Evolutionary conservation across 2,113 vertebrate species (phyloP), one percentile per base, ranked within the genome.

Genomic region (Turdus rufiventris): DNA sequence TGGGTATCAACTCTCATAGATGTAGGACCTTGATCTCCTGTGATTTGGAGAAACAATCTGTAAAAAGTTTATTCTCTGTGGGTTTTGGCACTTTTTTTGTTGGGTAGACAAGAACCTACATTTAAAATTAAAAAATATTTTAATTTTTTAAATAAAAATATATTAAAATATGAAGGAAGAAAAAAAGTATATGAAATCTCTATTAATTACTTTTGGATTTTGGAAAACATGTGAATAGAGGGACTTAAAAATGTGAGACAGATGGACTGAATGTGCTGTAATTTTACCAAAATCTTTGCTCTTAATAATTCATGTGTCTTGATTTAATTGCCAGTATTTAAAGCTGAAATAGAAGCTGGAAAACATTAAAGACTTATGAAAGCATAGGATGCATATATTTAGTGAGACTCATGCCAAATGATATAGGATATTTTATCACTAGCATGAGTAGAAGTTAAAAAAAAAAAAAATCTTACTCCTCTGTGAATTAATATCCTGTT

Each of bases 391-490:
- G 6, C 38, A 84, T 61, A 47, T 87, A 61, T 83, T 68, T 93
- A 77, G 78, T 66, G 34, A 91, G 26, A 12, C 9, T 74, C 3
- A 31, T 51, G 66, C 13, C 14, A 78, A 77, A 73, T 47, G 1
- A 73, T 90, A 54, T 5, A 77, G 25, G 65, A 54, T 76, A 76
- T 92, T 92, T 88, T 83, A 76, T 79, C 56, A 90, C 33, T 0
- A 5, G 8, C 19, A 65, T 57, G 14, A 86, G 19, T 29, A 18
- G 8, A 40, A 23, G 11, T 40, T 85, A 77, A 71, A 92, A 94
- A n/a, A 18, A n/a, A 89, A 89, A 95, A 88, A 73, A 78, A 70
- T 83, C 48, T 45, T 93, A 51, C 31, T 94, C 58, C 24, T 92
- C 34, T 80, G 70, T 89, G 83, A 73, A 94, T 92, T 96, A 86